Evolutionary conservation across 2,797 vertebrate genomes (phyloP).

Genomic region (Leptodactylus fallax): DNA sequence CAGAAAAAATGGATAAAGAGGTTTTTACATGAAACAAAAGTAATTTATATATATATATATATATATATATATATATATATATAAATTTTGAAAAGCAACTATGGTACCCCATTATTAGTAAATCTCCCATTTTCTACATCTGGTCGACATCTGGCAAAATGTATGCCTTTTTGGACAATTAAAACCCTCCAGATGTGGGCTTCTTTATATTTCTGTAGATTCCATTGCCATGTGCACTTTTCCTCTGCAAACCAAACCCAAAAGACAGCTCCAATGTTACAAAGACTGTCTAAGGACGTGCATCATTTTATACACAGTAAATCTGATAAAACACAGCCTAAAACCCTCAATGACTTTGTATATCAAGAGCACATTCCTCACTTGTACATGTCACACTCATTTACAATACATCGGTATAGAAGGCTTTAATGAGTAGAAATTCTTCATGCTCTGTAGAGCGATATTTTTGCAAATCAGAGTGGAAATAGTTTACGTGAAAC

Average conservation of each 20-base stretch:
- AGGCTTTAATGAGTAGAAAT: not conserved
- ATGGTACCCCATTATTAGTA: no score
- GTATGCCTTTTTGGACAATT: not conserved
- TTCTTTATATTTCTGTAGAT: not conserved
- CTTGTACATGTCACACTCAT: not conserved
- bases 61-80: no score
- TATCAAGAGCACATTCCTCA: no score
- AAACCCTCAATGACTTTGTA: not conserved
- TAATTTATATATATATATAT: no score
- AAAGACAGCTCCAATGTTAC: not conserved
- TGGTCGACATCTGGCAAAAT: not conserved
- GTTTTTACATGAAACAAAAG: no score
- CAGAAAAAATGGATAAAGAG: no score
- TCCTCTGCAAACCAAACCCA: not conserved
- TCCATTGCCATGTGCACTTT: not conserved
- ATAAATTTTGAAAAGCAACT: no score
- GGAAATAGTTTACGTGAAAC: conserved; percentile 19
- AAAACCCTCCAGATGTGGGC: not conserved
- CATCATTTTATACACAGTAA: not conserved
- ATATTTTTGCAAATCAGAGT: conserved; percentile 13
- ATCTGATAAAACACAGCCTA: not conserved
- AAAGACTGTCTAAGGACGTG: not conserved
- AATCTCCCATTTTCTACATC: not conserved
- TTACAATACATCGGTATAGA: not conserved
- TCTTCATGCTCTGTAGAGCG: conserved; percentile 30